Conservation (phyloP, 2,797 vertebrate genomes). For the Mormyrops boulengeri region DNA sequence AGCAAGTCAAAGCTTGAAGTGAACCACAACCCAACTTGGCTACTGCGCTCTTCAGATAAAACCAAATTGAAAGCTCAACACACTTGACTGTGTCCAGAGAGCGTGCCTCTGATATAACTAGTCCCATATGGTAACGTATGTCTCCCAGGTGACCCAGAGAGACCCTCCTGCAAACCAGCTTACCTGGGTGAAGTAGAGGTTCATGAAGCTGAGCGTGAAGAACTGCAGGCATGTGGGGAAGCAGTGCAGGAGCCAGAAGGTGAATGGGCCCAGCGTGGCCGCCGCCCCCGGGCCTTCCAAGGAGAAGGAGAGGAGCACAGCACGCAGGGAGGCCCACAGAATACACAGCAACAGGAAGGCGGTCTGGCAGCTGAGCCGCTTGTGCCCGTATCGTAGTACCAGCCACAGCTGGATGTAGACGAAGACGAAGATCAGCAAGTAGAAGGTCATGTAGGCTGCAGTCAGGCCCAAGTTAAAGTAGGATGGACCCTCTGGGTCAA, state of each 20-base stretch:
- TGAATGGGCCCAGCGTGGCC: conserved; percentile 79
- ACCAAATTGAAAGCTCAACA: background rate
- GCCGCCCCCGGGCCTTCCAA: conserved; percentile 83
- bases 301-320: conserved; percentile 95
- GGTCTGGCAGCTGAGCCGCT: conserved; percentile 91
- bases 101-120: background rate
- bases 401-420: conserved; percentile 91
- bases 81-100: background rate
- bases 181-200: conserved; percentile 94
- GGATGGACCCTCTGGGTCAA: conserved; percentile 83
- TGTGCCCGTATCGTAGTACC: conserved; percentile 87
- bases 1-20: background rate
- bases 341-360: conserved; percentile 94
- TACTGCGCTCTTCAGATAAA: background rate
- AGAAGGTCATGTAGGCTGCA: conserved; percentile 82
- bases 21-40: background rate
- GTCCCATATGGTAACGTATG: background rate
- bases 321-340: conserved; percentile 86
- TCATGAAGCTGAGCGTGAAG: conserved; percentile 94
- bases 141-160: background rate
- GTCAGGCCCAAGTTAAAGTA: conserved; percentile 88
- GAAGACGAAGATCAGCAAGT: conserved; percentile 85
- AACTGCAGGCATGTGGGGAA: conserved; percentile 96
- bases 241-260: conserved; percentile 97
- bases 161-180: conserved; percentile 32